Percentiles rank a stretch among this genome's conserved stretches.
phyloP scores from a whole-genome alignment of 1,140 invertebrate genomes.

The Augochlora pura region DNA sequence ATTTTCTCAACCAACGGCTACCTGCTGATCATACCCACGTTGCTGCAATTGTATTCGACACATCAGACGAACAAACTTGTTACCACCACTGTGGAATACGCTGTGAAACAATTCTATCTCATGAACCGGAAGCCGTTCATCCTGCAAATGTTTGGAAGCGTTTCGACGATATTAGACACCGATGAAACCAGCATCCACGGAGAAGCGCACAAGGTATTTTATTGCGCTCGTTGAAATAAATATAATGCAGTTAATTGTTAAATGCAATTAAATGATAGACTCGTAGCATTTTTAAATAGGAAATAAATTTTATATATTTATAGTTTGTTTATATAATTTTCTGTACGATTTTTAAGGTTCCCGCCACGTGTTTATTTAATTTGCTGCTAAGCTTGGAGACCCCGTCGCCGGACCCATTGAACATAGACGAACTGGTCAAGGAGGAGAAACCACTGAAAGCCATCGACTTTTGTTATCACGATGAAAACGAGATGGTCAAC shows the following conservation, averaged over 20 bases:
- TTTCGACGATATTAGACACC: constrained; percentile 96
- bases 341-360: constrained; percentile 83
- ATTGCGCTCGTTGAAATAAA: not conserved
- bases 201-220: constrained; percentile 90
- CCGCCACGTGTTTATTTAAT: constrained; percentile 94
- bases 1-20: constrained; percentile 99
- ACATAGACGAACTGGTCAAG: constrained; percentile 97
- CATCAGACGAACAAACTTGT: constrained; percentile 98
- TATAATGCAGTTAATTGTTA: too few relatives aligned
- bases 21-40: constrained; percentile 97
- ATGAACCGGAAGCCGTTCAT: constrained; percentile 99
- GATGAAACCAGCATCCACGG: constrained; percentile 92
- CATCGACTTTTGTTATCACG: constrained; percentile 98
- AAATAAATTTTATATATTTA: too few relatives aligned
- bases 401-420: constrained; percentile 95
- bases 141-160: constrained; percentile 98
- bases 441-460: constrained; percentile 98
- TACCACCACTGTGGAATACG: constrained; percentile 97
- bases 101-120: constrained; percentile 98
- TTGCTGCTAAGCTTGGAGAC: constrained; percentile 95
- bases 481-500: constrained; percentile 96
- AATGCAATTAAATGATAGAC: too few relatives aligned
- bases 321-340: not conserved
- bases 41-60: constrained; percentile 97
- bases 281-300: too few relatives aligned